Base-by-base conservation (phyloP, 2,888 invertebrate genomes). In the Phyllotreta cruciferae region DNA sequence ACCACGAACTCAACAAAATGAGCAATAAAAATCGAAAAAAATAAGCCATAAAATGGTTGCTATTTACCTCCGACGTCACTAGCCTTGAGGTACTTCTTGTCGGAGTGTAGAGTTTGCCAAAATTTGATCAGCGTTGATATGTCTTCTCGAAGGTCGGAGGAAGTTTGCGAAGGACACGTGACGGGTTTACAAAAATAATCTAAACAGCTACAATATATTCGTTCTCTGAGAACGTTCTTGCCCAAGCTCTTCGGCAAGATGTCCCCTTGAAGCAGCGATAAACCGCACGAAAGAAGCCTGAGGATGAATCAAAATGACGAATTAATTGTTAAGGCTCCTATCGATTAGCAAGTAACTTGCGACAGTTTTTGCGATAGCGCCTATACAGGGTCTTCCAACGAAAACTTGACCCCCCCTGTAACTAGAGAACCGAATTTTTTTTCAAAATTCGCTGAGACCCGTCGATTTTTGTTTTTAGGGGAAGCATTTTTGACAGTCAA, bases 51-150 rank as follows among this genome's bases (percentile, higher is more conserved):
- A n/a, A n/a, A n/a, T n/a, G n/a, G n/a, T n/a, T 7, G 6, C n/a
- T 36, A 10, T 37, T 81, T 72, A 86, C 91, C 91, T 10, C 91
- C 92, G 67, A 94, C 90, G 75, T 92, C 91, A 63, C 90, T 92
- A 55, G 89, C 88, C 80, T 92, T 90, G 73, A 95, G 82, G 79
- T 96, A 94, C 79, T 95, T 96, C 82, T 94, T 96, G 76, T 96
- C 96, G 1, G 93, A 92, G 77, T 96, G 94, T 88, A 98, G 91
- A 3, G 92, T 88, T 78, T 96, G 93, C 98, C 98, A 99, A 83
- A 99, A 99, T 74, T 91, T 90, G 62, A 97, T 87, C 56, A 99
- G 81, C 0, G 91, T 90, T 39, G 89, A 86, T 69, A 99, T 93
- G 75, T 99, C 98, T 73, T 97, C 96, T 11, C 94, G 82, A 10